phyloP scores from a whole-genome alignment of 2,888 invertebrate species.

The Antitype chi region DNA sequence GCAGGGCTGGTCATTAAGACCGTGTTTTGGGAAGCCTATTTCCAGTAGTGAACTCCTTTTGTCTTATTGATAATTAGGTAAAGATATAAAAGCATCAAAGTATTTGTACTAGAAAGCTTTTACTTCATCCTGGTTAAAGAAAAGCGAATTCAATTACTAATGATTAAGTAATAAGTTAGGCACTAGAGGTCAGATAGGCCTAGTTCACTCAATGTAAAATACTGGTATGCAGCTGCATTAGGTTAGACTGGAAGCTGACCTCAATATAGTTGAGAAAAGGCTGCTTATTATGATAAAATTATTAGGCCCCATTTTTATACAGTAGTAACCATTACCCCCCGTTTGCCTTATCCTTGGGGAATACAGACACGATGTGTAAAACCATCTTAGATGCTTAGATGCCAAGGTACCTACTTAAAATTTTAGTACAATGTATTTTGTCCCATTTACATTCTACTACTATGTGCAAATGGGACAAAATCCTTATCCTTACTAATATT shows the following conservation, averaged over 20 bases:
- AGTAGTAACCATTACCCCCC: no score
- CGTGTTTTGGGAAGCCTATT: neutral
- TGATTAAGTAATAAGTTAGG: neutral
- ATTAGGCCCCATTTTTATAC: no score
- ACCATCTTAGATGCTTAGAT: no score
- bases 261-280: no score
- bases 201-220: no score
- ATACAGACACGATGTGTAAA: neutral
- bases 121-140: neutral
- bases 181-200: neutral
- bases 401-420: neutral
- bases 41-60: neutral
- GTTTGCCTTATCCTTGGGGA: neutral
- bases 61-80: neutral
- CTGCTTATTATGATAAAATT: no score
- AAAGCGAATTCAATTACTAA: neutral
- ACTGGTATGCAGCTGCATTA: no score
- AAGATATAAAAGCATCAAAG: neutral
- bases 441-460: neutral
- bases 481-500: no score
- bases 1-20: neutral
- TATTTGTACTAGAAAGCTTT: neutral
- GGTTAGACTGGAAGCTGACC: no score
- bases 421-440: neutral
- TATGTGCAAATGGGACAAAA: conserved; percentile 13